Evolutionary conservation across 2,888 invertebrate species (phyloP).

Genomic region (Melangyna quadrimaculata): DNA sequence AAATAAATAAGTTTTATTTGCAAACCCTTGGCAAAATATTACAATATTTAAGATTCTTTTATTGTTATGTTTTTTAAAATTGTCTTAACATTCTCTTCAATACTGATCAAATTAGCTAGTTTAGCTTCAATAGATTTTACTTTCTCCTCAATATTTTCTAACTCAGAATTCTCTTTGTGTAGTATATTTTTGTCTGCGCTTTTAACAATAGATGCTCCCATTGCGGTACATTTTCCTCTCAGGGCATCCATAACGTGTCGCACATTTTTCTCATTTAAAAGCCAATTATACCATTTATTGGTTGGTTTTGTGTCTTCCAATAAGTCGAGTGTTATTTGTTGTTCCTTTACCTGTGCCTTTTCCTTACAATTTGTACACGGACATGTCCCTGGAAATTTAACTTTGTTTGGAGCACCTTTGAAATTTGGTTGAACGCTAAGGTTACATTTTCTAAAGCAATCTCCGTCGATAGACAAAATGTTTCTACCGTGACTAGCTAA

Average conservation of each 20-base stretch:
- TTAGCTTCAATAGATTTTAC: too few relatives aligned
- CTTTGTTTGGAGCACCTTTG: neutral
- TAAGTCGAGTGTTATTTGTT: too few relatives aligned
- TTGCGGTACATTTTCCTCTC: neutral
- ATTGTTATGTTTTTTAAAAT: neutral
- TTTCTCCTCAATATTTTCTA: too few relatives aligned
- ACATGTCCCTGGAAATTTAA: neutral
- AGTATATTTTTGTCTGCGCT: neutral
- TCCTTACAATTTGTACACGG: too few relatives aligned
- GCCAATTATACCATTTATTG: neutral
- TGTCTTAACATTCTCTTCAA: neutral
- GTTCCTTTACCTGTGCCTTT: too few relatives aligned
- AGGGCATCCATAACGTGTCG: neutral
- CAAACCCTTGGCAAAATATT: too few relatives aligned
- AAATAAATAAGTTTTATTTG: too few relatives aligned
- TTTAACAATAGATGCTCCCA: neutral
- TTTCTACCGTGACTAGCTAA: slow-evolving; percentile 79
- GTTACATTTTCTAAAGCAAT: neutral
- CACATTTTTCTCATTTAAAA: neutral
- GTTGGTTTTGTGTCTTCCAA: too few relatives aligned
- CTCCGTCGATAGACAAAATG: too few relatives aligned
- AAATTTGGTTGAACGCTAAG: neutral
- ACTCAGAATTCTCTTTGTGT: neutral
- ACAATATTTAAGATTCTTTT: neutral
- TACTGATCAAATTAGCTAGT: neutral